These are phyloP conservation scores for Triops longicaudatus DNA, from an alignment of 1,140 invertebrate species.

Conservation along the genomic window DNA sequence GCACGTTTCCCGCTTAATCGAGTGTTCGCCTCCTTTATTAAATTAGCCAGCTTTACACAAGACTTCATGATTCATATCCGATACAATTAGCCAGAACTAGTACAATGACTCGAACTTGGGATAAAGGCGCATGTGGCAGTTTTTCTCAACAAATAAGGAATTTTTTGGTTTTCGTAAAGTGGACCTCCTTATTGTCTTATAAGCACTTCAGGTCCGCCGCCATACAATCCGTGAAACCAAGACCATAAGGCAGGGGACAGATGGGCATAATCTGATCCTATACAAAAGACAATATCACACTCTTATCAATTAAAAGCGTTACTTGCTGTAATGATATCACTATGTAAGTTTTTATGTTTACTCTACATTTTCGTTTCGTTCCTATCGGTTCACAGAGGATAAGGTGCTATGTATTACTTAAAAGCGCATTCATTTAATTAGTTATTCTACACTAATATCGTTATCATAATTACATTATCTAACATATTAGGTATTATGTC, in stretches of 20 bases:
- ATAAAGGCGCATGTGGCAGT: not conserved
- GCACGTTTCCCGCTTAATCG: too few relatives aligned
- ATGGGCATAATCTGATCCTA: slow-evolving; percentile 71
- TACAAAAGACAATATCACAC: slow-evolving; percentile 35
- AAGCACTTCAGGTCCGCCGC: slow-evolving; percentile 72
- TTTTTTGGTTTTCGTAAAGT: not conserved
- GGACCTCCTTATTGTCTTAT: slow-evolving; percentile 36
- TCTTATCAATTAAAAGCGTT: too few relatives aligned
- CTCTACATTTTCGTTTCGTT: too few relatives aligned
- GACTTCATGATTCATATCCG: not conserved
- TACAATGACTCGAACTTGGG: not conserved
- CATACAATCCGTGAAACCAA: slow-evolving; percentile 73
- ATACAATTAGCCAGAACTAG: not conserved
- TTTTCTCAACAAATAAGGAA: not conserved
- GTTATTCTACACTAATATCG: too few relatives aligned
- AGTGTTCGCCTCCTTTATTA: not conserved
- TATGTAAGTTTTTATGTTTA: too few relatives aligned
- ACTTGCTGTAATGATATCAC: too few relatives aligned
- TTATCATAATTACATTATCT: too few relatives aligned
- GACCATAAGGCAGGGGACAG: slow-evolving; percentile 75
- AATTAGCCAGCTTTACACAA: not conserved
- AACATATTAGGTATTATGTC: too few relatives aligned
- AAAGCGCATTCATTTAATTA: too few relatives aligned
- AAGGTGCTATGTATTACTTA: too few relatives aligned
- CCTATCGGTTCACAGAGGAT: too few relatives aligned